Base-by-base conservation (phyloP, 1,140 invertebrate species). In the Listronotus bonariensis region DNA sequence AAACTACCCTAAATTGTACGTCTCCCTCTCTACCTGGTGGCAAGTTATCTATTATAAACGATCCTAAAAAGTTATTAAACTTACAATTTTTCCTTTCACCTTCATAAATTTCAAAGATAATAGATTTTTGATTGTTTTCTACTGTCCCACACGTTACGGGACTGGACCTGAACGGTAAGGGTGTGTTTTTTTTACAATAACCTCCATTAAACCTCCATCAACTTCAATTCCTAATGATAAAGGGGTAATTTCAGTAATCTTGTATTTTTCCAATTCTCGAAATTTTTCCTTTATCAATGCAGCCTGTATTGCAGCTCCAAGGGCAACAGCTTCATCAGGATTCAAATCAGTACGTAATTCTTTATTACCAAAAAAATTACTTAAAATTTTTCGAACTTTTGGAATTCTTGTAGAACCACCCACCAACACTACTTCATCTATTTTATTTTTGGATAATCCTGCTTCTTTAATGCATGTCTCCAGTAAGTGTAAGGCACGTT, bases 371-470 rank as follows among this genome's bases (percentile, higher is more conserved):
- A 89, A 88, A 81, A 86, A 78, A 71, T n/a, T 80, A 14, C 58
- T 53, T 38, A 74, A 51, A 45, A 56, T 38, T 53, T 63, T 26
- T 34, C 61, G 84, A 43, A 88, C 80, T 74, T 85, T 86, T 20
- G 86, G 86, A 63, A 88, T 87, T 65, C 86, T 78, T 17, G 86
- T 87, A 5, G 84, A 85, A 6, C 86, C 86, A 43, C 86, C 86
- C 40, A 87, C 86, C 11, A 88, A 77, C 18, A 88, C 82, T 55
- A 88, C 82, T 48, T 87, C 85, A 65, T 85, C 77, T 65, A 88
- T 83, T 8, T 71, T 56, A 6, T 51, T 31, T 38, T 62, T 68
- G 5, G 20, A 42, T 10, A 69, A 26, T 10, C 49, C 55, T 3
- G 59, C 49, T 26, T 67, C 61, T 31, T 46, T 32, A 10, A 71